Conservation (phyloP, 2,888 invertebrate genomes). For the Himalopsyche tibetana region DNA sequence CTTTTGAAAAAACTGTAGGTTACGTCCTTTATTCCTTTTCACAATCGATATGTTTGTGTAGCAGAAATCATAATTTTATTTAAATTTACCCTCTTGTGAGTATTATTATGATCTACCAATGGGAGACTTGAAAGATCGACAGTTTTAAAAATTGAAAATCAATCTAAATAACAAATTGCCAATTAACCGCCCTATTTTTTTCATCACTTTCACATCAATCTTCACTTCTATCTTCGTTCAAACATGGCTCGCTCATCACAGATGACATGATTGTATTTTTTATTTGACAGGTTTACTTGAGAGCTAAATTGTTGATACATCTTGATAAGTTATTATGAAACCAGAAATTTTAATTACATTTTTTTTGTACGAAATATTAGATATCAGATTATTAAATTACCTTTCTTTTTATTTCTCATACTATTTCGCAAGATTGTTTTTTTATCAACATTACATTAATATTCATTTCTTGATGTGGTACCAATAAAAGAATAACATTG, state of each 20-base stretch:
- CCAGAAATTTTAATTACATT: not conserved
- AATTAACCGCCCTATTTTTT: slow-evolving; percentile 36
- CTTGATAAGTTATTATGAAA: not conserved
- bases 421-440: too few relatives aligned
- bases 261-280: slow-evolving; percentile 15
- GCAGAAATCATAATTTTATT: too few relatives aligned
- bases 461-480: too few relatives aligned
- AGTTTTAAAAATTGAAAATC: slow-evolving; percentile 1
- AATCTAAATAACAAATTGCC: slow-evolving; percentile 19
- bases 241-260: not conserved
- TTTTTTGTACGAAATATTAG: not conserved
- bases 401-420: too few relatives aligned
- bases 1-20: too few relatives aligned
- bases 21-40: too few relatives aligned
- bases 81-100: not conserved
- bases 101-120: not conserved
- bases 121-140: not conserved
- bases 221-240: slow-evolving; percentile 6
- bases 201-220: slow-evolving; percentile 40
- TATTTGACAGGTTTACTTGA: not conserved
- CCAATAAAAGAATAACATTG: too few relatives aligned
- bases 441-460: too few relatives aligned
- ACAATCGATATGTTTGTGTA: too few relatives aligned
- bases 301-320: not conserved
- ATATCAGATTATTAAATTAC: too few relatives aligned